Evolutionary conservation across 2,797 vertebrate species (phyloP), one percentile per base, ranked within the genome.

Genomic region (Myioborus melanocephalus): DNA sequence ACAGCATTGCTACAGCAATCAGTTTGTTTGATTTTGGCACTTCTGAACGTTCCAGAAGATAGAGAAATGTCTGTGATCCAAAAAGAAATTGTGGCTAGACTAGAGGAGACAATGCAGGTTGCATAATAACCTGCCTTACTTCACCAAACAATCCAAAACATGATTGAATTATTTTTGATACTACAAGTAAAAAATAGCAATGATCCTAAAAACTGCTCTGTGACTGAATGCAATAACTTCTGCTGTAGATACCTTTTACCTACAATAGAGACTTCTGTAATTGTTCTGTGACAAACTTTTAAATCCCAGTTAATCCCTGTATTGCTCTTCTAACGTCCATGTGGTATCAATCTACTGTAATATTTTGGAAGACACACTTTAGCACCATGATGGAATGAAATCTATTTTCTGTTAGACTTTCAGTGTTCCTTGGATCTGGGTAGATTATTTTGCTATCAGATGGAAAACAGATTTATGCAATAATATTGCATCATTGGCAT

Each of bases 21-120:
- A 60, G 21, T 60, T 83, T 69, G 32, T 73, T 86, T 86, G 87
- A 93, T 83, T 88, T 91, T 44, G 57, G 57, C 66, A 95, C 50
- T 59, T 86, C 80, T 86, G 57, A 95, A 75, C 83, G 30, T 65
- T 68, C 18, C 41, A 68, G 34, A 35, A 73, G 23, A 93, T 13
- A 53, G 6, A 81, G 59, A 90, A 83, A 93, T 55, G 50, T 75
- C 69, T 92, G 35, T 46, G 81, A 89, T 39, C 41, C 26, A n/a
- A 49, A 59, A 59, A 52, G 20, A 72, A 86, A 65, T 23, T 55
- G 65, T 37, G 24, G 41, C 13, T 59, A 57, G 64, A 71, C 37
- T 28, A 63, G 49, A 61, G 8, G 24, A 83, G 66, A 85, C 28
- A 37, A 82, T 13, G 37, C 52, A 52, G 4, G 21, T 23, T 69